A percentile compares a stretch with the other conserved stretches of the same genome.
Conservation (phyloP, 2,113 vertebrate species). For the Synchiropus splendidus region DNA sequence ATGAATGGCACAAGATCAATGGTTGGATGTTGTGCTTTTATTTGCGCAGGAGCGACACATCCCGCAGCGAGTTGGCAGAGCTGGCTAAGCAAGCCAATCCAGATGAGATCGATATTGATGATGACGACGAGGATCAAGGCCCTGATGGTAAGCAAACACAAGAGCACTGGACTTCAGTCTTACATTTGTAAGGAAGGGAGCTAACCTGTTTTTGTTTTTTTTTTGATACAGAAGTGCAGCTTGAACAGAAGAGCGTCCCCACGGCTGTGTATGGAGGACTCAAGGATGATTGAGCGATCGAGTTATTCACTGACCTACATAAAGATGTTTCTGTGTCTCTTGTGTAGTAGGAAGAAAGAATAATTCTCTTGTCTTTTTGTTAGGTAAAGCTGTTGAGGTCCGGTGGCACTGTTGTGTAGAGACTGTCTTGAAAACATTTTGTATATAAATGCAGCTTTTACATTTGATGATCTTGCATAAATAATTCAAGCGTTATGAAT, state of each 20-base stretch:
- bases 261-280: conserved; percentile 84
- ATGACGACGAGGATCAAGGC: conserved; percentile 72
- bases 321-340: conserved; percentile 5
- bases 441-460: no score
- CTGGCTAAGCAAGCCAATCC: conserved; percentile 83
- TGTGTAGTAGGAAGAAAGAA: conserved; percentile 1
- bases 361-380: neutral
- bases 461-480: no score
- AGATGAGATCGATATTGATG: conserved; percentile 85
- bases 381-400: no score
- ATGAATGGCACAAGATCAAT: neutral
- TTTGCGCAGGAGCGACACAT: conserved; percentile 74
- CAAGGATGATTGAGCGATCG: conserved; percentile 71
- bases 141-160: conserved; percentile 73
- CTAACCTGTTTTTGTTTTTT: conserved; percentile 3
- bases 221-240: conserved; percentile 73
- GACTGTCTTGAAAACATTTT: no score
- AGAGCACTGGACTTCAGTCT: neutral
- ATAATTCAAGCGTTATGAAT: no score
- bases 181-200: neutral
- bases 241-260: conserved; percentile 84
- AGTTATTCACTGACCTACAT: neutral
- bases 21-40: neutral
- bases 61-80: conserved; percentile 79
- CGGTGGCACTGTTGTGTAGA: no score